A percentile compares a stretch with the other conserved stretches of the same genome.
Conservation (phyloP, 2,113 vertebrate genomes). For the human (Homo sapiens) region DNA sequence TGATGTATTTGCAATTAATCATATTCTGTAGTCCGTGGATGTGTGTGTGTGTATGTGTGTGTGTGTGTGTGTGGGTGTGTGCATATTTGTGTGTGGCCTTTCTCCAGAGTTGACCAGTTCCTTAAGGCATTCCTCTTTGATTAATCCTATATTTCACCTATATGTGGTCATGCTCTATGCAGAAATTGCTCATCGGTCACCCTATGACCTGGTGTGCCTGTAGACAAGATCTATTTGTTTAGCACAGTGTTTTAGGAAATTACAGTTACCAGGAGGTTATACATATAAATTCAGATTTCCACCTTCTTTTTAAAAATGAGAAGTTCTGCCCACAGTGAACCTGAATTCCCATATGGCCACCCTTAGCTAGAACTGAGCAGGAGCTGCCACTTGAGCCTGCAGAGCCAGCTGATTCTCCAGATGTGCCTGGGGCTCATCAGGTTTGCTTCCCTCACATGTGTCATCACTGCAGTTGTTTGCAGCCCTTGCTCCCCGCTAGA, state of each 20-base stretch:
- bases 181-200: background rate
- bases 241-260: background rate
- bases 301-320: background rate
- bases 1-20: background rate
- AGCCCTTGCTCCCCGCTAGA: background rate
- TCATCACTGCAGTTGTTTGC: background rate
- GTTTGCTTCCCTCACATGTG: accelerated
- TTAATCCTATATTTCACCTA: background rate
- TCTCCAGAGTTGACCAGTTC: background rate
- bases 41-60: background rate
- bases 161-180: background rate
- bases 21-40: background rate
- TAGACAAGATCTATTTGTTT: background rate
- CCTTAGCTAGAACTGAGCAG: background rate
- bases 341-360: background rate
- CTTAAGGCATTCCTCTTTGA: background rate
- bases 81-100: background rate
- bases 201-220: background rate
- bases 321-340: background rate
- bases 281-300: background rate
- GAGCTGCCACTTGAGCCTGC: background rate
- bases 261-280: background rate
- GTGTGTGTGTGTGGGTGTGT: too few relatives aligned
- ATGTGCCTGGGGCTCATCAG: background rate
- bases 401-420: background rate